Conservation (phyloP, 2,888 invertebrate genomes). For the Elegia similella region DNA sequence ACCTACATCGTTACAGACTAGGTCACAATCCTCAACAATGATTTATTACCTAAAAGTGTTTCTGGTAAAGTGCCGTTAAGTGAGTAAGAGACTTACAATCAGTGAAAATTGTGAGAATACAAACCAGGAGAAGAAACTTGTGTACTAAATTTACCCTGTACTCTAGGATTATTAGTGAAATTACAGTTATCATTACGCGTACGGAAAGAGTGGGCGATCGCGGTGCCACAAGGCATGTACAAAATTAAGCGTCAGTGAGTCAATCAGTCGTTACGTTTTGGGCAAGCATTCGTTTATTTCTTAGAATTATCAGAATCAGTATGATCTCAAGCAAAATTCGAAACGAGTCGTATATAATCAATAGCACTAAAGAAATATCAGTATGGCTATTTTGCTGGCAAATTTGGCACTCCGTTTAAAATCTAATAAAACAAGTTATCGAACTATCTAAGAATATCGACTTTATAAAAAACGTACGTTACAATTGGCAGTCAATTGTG, state of each 20-base stretch:
- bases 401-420: slow-evolving; percentile 72
- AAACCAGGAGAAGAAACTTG: slow-evolving; percentile 68
- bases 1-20: slow-evolving; percentile 61
- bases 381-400: slow-evolving; percentile 46
- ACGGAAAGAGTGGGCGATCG: slow-evolving; percentile 40
- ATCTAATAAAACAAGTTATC: slow-evolving; percentile 70
- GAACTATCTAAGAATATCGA: slow-evolving; percentile 76
- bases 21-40: slow-evolving; percentile 71
- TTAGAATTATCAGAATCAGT: slow-evolving; percentile 50
- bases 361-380: slow-evolving; percentile 45
- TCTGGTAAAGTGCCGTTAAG: slow-evolving; percentile 71
- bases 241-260: slow-evolving; percentile 47
- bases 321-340: slow-evolving; percentile 33
- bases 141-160: slow-evolving; percentile 80
- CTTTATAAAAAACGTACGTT: slow-evolving; percentile 69
- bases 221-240: slow-evolving; percentile 35
- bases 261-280: slow-evolving; percentile 67
- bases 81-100: slow-evolving; percentile 69
- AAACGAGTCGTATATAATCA: slow-evolving; percentile 29
- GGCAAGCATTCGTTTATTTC: slow-evolving; percentile 64
- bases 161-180: slow-evolving; percentile 77
- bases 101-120: slow-evolving; percentile 72
- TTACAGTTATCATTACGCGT: slow-evolving; percentile 55
- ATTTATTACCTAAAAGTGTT: slow-evolving; percentile 62
- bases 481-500: slow-evolving; percentile 81